These are phyloP conservation scores for Thereuonema tuberculata DNA, from an alignment of 1,140 invertebrate genomes.

Conservation along the genomic window DNA sequence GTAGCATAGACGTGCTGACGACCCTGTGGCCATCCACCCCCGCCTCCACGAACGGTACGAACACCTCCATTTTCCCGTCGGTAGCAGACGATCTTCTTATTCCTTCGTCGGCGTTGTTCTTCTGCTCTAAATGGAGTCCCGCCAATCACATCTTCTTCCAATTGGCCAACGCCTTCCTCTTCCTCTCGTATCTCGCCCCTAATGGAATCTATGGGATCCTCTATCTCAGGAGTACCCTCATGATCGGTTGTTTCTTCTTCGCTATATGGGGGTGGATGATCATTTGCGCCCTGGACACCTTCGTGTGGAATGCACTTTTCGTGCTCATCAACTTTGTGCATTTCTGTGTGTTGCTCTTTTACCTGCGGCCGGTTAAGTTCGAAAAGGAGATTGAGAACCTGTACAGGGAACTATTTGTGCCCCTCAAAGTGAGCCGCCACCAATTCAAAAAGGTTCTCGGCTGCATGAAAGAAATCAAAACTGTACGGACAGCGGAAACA, in stretches of 20 bases:
- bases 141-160: conserved; percentile 35
- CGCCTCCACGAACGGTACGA: background rate
- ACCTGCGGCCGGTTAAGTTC: conserved; percentile 65
- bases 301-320: conserved; percentile 72
- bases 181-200: conserved; percentile 63
- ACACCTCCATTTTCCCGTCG: background rate
- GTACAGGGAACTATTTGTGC: conserved; percentile 65
- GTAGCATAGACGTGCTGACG: background rate
- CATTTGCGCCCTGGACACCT: conserved; percentile 67
- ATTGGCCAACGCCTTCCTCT: conserved; percentile 64
- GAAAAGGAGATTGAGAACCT: conserved; percentile 73
- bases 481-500: conserved; percentile 65
- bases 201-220: conserved; percentile 61
- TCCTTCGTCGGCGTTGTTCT: background rate
- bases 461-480: conserved; percentile 63
- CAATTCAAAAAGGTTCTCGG: conserved; percentile 67
- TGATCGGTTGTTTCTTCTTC: conserved; percentile 58
- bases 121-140: conserved; percentile 17
- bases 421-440: conserved; percentile 58
- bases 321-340: conserved; percentile 68
- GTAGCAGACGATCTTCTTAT: background rate
- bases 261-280: conserved; percentile 68
- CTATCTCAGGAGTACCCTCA: conserved; percentile 56
- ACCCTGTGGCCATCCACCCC: background rate
- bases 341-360: conserved; percentile 61